Conservation (phyloP, 2,888 invertebrate species). For the Drosophila setosimentum region DNA sequence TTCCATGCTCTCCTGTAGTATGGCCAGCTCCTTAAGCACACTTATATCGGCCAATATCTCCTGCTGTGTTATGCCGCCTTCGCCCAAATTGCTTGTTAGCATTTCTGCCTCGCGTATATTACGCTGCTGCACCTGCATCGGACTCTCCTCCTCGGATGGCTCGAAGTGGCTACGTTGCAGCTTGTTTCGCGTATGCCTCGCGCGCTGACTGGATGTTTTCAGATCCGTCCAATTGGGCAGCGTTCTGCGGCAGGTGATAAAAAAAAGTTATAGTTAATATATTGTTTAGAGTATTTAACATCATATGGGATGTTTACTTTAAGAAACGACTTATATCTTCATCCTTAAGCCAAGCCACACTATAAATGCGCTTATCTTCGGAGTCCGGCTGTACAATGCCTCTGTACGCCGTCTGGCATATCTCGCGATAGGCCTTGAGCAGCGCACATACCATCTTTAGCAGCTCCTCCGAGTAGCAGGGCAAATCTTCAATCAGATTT, state of each 20-base stretch:
- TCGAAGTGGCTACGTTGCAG: conserved; percentile 84
- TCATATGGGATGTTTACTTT: conserved; percentile 86
- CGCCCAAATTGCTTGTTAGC: conserved; percentile 95
- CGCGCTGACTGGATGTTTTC: conserved; percentile 85
- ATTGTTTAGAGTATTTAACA: background rate
- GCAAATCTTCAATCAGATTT: conserved; percentile 89
- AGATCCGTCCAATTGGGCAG: conserved; percentile 92
- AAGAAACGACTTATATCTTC: conserved; percentile 97
- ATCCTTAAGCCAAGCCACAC: conserved; percentile 96
- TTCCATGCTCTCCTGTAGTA: conserved; percentile 96
- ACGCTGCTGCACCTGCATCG: conserved; percentile 91
- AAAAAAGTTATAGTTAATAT: background rate
- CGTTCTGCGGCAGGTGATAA: conserved; percentile 86
- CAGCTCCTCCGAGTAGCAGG: conserved; percentile 91
- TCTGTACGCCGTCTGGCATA: conserved; percentile 90
- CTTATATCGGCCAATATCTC: conserved; percentile 95
- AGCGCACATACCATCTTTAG: conserved; percentile 90
- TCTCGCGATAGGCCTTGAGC: conserved; percentile 90
- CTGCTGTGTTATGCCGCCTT: conserved; percentile 92
- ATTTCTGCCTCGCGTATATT: conserved; percentile 97
- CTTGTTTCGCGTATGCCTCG: conserved; percentile 79
- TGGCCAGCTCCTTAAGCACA: conserved; percentile 93
- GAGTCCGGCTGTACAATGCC: conserved; percentile 92
- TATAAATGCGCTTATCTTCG: conserved; percentile 92
- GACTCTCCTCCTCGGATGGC: conserved; percentile 90